Evolutionary conservation across 2,113 vertebrate genomes (phyloP).

Genomic region (Heterochromis multidens): DNA sequence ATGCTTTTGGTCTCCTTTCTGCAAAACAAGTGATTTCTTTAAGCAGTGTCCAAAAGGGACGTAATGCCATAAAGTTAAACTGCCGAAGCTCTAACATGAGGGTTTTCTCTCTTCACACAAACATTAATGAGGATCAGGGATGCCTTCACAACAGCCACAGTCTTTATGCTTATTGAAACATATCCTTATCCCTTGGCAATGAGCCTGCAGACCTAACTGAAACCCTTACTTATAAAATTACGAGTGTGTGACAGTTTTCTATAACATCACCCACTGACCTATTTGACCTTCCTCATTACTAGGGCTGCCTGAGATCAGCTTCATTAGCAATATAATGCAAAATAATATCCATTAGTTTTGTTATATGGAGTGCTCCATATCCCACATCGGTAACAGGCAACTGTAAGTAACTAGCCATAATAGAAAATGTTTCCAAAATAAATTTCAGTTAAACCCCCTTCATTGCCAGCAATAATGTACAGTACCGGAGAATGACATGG

Average conservation of each 20-base stretch:
- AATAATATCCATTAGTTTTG: constrained; percentile 37
- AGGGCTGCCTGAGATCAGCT: constrained; percentile 28
- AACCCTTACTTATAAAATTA: constrained; percentile 1
- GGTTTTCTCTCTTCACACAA: constrained; percentile 23
- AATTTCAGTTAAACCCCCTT: constrained; percentile 17
- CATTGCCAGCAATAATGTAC: constrained; percentile 74
- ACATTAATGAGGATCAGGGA: constrained; percentile 52
- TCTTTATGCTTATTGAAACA: constrained; percentile 19
- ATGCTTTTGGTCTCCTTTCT: constrained; percentile 37
- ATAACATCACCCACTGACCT: constrained; percentile 17
- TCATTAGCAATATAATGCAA: constrained; percentile 63
- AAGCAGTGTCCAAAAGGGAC: constrained; percentile 34
- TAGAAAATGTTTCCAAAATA: constrained; percentile 1
- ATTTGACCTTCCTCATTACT: constrained; percentile 30
- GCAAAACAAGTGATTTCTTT: constrained; percentile 25
- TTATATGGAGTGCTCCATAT: constrained; percentile 22
- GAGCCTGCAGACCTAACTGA: background rate
- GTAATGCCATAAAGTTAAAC: constrained; percentile 11
- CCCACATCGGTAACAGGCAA: constrained; percentile 28
- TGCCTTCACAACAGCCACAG: constrained; percentile 17
- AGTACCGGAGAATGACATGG: constrained; percentile 30
- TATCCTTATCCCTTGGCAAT: constrained; percentile 5
- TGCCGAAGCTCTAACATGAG: constrained; percentile 16
- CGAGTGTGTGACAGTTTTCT: background rate
- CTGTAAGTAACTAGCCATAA: constrained; percentile 52